Evolutionary conservation across 2,113 vertebrate genomes (phyloP).

Genomic region (human (Homo sapiens)): DNA sequence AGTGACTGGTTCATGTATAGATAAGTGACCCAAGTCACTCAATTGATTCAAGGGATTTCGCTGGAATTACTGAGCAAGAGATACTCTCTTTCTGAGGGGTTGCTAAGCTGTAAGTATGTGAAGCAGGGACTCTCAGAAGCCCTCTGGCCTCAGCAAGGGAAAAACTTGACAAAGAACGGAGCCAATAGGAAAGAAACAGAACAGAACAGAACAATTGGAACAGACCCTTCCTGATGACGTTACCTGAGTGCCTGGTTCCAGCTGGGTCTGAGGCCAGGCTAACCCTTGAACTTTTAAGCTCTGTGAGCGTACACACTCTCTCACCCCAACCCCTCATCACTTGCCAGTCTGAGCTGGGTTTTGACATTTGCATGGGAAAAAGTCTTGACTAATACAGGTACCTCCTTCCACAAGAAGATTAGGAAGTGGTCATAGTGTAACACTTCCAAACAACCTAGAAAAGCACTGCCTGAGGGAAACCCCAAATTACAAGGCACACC

Average conservation of each 20-base stretch:
- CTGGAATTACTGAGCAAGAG: neutral
- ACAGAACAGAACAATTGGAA: neutral
- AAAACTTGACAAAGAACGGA: neutral
- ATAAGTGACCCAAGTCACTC: neutral
- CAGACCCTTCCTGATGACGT: neutral
- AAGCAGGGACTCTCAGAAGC: neutral
- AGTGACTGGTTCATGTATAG: neutral
- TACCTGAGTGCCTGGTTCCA: neutral
- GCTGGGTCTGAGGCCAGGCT: neutral
- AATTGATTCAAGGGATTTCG: neutral
- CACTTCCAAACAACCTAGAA: neutral
- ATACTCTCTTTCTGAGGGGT: neutral
- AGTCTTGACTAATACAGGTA: neutral
- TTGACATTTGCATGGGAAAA: constrained; percentile 20
- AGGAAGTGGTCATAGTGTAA: neutral
- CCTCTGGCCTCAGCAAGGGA: neutral
- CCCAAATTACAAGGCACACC: neutral
- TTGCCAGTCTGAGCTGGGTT: neutral
- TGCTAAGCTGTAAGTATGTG: neutral
- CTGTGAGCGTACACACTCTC: neutral
- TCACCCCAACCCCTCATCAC: neutral
- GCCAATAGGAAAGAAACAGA: neutral
- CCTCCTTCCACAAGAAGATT: constrained; percentile 25
- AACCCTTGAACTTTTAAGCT: constrained; percentile 7
- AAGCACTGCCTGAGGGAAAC: neutral